Conservation (phyloP, 2,797 vertebrate species). For the Emys orbicularis region DNA sequence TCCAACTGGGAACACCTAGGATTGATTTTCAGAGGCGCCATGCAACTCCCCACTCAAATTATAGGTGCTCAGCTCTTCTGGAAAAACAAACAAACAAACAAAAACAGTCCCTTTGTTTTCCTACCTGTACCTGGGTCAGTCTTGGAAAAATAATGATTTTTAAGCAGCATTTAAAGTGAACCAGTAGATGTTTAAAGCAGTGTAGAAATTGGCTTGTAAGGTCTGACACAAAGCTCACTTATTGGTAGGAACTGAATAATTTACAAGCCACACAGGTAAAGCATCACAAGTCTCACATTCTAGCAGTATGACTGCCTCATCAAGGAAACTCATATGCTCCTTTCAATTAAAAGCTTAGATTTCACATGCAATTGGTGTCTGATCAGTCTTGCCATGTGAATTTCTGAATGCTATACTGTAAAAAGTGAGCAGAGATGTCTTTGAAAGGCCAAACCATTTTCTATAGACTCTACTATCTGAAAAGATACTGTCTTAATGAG, state of each 20-base stretch:
- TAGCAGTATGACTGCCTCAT: not conserved
- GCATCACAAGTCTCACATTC: not conserved
- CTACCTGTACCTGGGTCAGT: not conserved
- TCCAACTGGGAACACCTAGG: not conserved
- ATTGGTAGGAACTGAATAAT: not conserved
- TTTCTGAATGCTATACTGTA: not conserved
- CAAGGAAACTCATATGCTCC: not conserved
- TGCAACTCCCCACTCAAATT: not conserved
- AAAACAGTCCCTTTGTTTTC: not conserved
- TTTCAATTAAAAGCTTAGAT: not conserved
- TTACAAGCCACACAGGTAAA: not conserved
- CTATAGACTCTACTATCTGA: not conserved
- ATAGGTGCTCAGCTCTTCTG: not conserved
- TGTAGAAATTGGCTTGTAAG: not conserved
- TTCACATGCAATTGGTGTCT: not conserved
- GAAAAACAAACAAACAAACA: not conserved
- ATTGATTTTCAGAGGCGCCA: not conserved
- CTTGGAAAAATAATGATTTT: not conserved
- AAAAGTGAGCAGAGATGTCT: not conserved
- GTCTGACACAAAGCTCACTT: not conserved
- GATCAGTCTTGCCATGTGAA: not conserved
- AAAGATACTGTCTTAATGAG: fast-evolving
- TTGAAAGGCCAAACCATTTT: not conserved
- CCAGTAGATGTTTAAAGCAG: not conserved
- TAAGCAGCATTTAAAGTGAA: not conserved